Base-by-base conservation (phyloP, 1,140 invertebrate genomes). In the Helicoverpa zea region DNA sequence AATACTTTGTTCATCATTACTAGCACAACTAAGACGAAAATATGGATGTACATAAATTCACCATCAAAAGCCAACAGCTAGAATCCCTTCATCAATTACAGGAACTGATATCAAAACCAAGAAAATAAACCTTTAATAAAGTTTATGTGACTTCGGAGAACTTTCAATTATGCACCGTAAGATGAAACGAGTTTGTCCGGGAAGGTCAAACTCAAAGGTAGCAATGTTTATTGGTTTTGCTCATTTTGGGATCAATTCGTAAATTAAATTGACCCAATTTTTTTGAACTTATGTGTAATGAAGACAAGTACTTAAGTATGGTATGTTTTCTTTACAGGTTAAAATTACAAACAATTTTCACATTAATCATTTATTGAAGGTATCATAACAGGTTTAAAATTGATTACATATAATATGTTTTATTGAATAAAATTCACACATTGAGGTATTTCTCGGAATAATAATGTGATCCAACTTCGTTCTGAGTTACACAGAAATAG, bases 381-480 rank as follows among this genome's bases (percentile, higher is more conserved):
- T 23, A 23, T 23, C 23, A 23, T 35, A 35, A 35, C 3, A 7
- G 35, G 1, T 7, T 5, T 35, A 35, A 35, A 7, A 7, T 35
- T 56, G 68, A 72, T 56, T 56, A 54, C 51, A 56, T 23, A 23
- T 1, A 23, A 23, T 1, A 23, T 2, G 35, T 35, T 35, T 72
- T 72, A 56, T 72, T 72, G 54, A 56, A 14, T 11, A 47, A 70
- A n/a, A 70, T 12, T 72, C 68, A 12, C 30, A 14, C 14, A 30
- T 29, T 29, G 29, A 14, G 13, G 7, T 63, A 2, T 4, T 63
- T 35, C 12, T 29, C 13, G 0, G 13, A 13, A 43, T 35, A 29
- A 63, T 63, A 29, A 72, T 54, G 0, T 51, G 13, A 13, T 29
- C 68, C 0, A 14, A 54, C 0, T 72, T 35, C 43, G 23, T 54